These are phyloP conservation scores for Seriola quinqueradiata DNA, from an alignment of 2,113 vertebrate species.

Conservation along the genomic window DNA sequence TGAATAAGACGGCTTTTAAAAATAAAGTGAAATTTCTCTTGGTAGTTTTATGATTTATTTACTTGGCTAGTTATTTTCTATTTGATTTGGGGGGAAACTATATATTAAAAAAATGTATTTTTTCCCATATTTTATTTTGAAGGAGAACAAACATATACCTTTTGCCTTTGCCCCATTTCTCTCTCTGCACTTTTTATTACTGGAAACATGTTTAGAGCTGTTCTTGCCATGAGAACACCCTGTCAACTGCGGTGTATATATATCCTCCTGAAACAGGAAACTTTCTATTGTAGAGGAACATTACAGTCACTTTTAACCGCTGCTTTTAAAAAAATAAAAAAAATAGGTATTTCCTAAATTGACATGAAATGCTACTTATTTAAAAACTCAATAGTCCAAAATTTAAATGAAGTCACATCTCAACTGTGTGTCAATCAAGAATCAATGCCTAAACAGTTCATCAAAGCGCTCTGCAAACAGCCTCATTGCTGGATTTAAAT, in stretches of 20 bases:
- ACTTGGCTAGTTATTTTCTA: background rate
- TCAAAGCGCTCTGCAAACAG: slow-evolving; percentile 37
- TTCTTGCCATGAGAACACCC: background rate
- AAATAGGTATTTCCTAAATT: background rate
- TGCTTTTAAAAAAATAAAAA: too few species aligned
- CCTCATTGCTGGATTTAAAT: slow-evolving; percentile 48
- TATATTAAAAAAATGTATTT: too few species aligned
- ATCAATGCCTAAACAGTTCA: slow-evolving; percentile 24
- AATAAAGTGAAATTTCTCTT: background rate
- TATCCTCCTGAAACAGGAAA: background rate
- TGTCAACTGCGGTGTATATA: background rate
- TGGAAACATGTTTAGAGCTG: background rate
- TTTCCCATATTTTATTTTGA: background rate
- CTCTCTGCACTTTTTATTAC: background rate
- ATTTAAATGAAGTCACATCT: slow-evolving; percentile 1
- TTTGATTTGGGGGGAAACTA: background rate
- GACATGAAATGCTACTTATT: background rate
- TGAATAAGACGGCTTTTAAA: background rate
- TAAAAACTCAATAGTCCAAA: background rate
- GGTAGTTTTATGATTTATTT: background rate
- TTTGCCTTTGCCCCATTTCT: background rate
- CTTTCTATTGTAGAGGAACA: background rate
- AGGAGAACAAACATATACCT: background rate
- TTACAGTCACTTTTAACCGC: background rate
- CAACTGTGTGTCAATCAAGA: slow-evolving; percentile 10